These are phyloP conservation scores for Stichodactyla mertensii DNA, from an alignment of 64 coral and sea anemone genomes.

Conservation along the genomic window DNA sequence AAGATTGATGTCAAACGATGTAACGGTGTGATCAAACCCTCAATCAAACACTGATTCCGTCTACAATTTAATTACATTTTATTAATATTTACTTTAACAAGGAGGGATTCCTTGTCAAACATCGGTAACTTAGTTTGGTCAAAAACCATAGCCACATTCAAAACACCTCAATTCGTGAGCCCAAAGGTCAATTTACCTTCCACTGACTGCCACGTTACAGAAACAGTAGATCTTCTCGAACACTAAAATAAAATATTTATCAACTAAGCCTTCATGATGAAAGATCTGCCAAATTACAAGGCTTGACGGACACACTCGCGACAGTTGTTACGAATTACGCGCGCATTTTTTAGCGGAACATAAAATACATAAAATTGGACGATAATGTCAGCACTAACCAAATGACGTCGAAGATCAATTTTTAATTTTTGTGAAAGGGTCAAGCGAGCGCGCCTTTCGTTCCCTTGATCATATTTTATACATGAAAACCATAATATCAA, in stretches of 20 bases:
- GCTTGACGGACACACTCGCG: background rate
- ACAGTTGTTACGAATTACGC: background rate
- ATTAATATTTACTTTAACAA: background rate
- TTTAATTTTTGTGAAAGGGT: background rate
- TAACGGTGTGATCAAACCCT: background rate
- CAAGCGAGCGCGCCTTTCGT: background rate
- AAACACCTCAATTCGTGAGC: background rate
- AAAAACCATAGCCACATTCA: background rate
- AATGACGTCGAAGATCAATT: slow-evolving; percentile 13
- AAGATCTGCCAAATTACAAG: background rate
- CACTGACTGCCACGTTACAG: background rate
- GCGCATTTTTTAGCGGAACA: background rate
- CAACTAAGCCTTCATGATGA: background rate
- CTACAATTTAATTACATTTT: background rate
- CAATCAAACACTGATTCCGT: background rate
- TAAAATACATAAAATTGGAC: background rate
- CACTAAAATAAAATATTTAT: background rate
- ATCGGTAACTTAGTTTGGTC: too few relatives aligned
- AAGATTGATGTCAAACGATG: background rate
- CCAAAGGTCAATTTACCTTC: background rate
- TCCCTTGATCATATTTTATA: background rate
- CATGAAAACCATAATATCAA: background rate
- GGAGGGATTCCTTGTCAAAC: too few relatives aligned
- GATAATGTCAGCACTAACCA: background rate
- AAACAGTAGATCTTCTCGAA: background rate